Evolutionary conservation across 37 sponge, comb jelly and placozoan species (phyloP).

Genomic region (Hexactinellida sp.): DNA sequence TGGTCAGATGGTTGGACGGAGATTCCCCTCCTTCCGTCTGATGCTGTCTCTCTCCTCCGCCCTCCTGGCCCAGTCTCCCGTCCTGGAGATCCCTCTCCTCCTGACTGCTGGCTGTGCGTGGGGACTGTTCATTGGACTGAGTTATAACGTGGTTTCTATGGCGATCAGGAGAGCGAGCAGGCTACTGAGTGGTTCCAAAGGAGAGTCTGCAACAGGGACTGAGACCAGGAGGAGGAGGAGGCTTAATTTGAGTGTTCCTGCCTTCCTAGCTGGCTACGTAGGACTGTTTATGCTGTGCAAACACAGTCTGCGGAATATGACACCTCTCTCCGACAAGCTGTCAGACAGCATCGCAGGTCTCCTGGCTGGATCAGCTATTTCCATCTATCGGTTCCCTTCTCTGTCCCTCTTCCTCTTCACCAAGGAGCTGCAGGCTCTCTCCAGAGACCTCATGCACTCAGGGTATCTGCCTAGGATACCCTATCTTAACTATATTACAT

Average conservation of each 20-base stretch:
- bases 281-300: not conserved
- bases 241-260: not conserved
- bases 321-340: not conserved
- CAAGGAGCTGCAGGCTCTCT: not conserved
- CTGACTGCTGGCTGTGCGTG: not conserved
- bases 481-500: not conserved
- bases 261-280: not conserved
- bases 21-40: not conserved
- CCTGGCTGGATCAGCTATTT: conserved; percentile 1
- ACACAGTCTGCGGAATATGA: not conserved
- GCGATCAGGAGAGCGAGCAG: not conserved
- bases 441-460: not conserved
- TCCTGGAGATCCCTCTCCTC: not conserved
- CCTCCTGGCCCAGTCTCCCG: not conserved
- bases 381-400: not conserved
- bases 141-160: not conserved
- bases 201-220: not conserved
- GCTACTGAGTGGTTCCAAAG: not conserved
- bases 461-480: conserved; percentile 4
- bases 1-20: not conserved
- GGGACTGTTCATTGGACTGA: not conserved
- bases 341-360: not conserved
- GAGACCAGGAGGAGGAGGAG: not conserved
- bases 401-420: not conserved
- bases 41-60: not conserved